These are phyloP conservation scores for Copsychus sechellarum DNA, from an alignment of 2,113 vertebrate species.

Conservation along the genomic window DNA sequence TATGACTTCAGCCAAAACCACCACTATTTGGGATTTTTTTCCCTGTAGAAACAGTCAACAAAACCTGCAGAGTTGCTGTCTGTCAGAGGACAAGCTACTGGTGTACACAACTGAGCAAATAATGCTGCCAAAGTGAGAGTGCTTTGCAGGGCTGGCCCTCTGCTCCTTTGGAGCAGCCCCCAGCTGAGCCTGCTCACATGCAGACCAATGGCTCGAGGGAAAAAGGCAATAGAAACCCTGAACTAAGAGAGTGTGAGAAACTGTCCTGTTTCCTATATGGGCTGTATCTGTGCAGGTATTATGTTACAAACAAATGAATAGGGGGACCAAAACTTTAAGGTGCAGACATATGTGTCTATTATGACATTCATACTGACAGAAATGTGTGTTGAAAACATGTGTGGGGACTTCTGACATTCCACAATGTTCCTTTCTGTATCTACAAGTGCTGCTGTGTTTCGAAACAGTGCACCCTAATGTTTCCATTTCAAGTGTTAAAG, in stretches of 20 bases:
- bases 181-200: background rate
- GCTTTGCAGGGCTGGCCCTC: background rate
- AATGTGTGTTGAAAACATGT: background rate
- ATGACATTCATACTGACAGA: background rate
- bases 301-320: background rate
- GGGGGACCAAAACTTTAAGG: background rate
- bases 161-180: background rate
- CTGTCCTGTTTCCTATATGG: background rate
- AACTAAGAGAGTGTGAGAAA: background rate
- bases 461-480: background rate
- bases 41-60: background rate
- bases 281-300: background rate
- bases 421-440: background rate
- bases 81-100: background rate
- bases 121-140: accelerated
- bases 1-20: background rate
- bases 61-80: background rate
- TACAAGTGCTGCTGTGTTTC: background rate
- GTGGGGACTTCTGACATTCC: background rate
- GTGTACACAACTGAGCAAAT: background rate
- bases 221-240: background rate
- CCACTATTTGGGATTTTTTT: background rate
- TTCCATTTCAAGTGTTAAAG: background rate
- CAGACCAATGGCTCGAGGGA: background rate
- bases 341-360: background rate